A percentile compares a stretch with the other conserved stretches of the same genome.
Conservation (phyloP, 2,888 invertebrate genomes). For the Apotomis capreana region DNA sequence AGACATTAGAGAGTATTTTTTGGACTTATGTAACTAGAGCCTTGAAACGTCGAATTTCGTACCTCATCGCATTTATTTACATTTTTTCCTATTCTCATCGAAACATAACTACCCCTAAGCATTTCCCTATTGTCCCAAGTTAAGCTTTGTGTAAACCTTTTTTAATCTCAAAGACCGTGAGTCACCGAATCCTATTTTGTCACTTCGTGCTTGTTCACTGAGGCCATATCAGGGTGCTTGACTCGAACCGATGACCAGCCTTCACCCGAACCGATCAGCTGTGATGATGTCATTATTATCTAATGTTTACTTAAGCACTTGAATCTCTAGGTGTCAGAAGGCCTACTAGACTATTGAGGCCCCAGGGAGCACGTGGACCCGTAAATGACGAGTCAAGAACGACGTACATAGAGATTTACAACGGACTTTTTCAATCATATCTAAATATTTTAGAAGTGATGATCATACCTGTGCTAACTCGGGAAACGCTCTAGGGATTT, state of each 20-base stretch:
- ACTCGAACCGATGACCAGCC: slow-evolving; percentile 71
- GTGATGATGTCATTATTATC: slow-evolving; percentile 75
- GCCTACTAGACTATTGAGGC: neutral
- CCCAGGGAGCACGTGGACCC: neutral
- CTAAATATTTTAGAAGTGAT: no score
- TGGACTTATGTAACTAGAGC: no score
- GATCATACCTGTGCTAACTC: no score
- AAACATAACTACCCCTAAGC: no score
- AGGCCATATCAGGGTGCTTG: slow-evolving; percentile 59
- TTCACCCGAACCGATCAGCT: slow-evolving; percentile 75
- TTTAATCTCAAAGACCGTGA: slow-evolving; percentile 22
- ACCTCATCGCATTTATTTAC: no score
- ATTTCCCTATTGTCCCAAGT: no score
- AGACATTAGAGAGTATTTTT: no score
- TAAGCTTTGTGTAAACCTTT: neutral
- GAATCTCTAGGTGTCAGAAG: slow-evolving; percentile 16
- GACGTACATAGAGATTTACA: neutral
- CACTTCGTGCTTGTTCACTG: slow-evolving; percentile 47
- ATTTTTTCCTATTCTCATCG: no score
- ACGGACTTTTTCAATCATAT: neutral
- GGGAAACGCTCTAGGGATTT: no score
- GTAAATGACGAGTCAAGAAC: neutral
- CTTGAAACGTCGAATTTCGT: no score
- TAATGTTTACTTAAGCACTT: slow-evolving; percentile 61
- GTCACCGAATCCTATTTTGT: slow-evolving; percentile 36